phyloP scores from a whole-genome alignment of 2,888 invertebrate genomes.

The Nysson spinosus region DNA sequence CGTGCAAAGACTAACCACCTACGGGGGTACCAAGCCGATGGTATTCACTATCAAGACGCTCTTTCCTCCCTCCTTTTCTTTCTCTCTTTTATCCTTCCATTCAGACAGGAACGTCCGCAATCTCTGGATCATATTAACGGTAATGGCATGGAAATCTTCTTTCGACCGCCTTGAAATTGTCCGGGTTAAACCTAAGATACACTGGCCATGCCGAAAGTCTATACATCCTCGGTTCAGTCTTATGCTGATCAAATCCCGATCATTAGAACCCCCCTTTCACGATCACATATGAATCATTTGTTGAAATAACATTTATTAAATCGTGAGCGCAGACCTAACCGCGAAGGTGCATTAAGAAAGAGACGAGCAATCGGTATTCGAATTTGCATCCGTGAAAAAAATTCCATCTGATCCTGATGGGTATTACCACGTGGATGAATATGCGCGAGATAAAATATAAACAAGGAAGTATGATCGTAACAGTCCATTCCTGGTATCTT shows the following conservation, averaged over 20 bases:
- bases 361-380: neutral
- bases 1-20: slow-evolving; percentile 43
- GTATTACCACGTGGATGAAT: too few relatives aligned
- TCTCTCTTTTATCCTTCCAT: slow-evolving; percentile 8
- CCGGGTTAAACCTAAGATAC: slow-evolving; percentile 5
- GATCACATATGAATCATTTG: slow-evolving; percentile 23
- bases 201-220: slow-evolving; percentile 11
- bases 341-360: neutral
- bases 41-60: slow-evolving; percentile 18
- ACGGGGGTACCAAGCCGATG: slow-evolving; percentile 23
- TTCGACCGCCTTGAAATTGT: slow-evolving; percentile 44
- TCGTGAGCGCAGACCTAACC: slow-evolving; percentile 13
- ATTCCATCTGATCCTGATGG: too few relatives aligned
- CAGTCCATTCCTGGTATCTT: too few relatives aligned
- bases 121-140: slow-evolving; percentile 69
- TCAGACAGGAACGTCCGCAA: slow-evolving; percentile 55
- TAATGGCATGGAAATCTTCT: slow-evolving; percentile 66
- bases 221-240: slow-evolving; percentile 10
- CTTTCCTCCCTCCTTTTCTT: slow-evolving; percentile 21
- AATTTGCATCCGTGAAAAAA: neutral
- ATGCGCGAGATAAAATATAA: too few relatives aligned
- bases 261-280: slow-evolving; percentile 30
- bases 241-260: slow-evolving; percentile 47
- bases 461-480: too few relatives aligned
- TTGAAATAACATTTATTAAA: slow-evolving; percentile 45